A percentile compares a stretch with the other conserved stretches of the same genome.
Evolutionary conservation across 2,888 invertebrate genomes (phyloP).

Genomic region (Tyria jacobaeae): DNA sequence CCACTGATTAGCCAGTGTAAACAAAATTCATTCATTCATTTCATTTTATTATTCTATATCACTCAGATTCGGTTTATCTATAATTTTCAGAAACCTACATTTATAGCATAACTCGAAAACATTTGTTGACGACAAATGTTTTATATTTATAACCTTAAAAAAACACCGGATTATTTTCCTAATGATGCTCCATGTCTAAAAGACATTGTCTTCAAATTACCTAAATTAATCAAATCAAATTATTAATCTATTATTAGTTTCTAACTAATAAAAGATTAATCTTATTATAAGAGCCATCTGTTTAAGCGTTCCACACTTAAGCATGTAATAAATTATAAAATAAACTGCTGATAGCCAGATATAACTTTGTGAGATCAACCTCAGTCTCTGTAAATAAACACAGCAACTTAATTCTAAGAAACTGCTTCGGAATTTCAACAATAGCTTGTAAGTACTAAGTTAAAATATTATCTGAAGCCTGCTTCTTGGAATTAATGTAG

Average conservation of each 20-base stretch:
- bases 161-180: too few species aligned
- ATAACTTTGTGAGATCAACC: conserved; percentile 15
- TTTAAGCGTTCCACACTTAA: conserved; percentile 24
- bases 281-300: conserved; percentile 31
- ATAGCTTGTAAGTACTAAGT: conserved; percentile 28
- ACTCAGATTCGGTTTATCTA: too few species aligned
- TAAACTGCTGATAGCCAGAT: conserved; percentile 18
- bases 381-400: conserved; percentile 17
- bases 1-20: too few species aligned
- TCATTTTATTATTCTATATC: too few species aligned
- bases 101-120: too few species aligned
- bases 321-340: conserved; percentile 27
- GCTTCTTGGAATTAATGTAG: conserved; percentile 27
- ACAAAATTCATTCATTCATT: too few species aligned
- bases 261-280: conserved; percentile 35
- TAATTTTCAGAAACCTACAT: too few species aligned
- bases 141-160: too few species aligned
- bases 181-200: too few species aligned
- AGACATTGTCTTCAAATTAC: conserved; percentile 12
- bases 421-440: conserved; percentile 29
- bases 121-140: too few species aligned
- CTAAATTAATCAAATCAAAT: conserved; percentile 32
- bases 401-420: conserved; percentile 31
- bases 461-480: conserved; percentile 24
- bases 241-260: too few species aligned